A percentile compares a stretch with the other conserved stretches of the same genome.
Evolutionary conservation across 1,140 invertebrate genomes (phyloP).

Genomic region (Meteorus sp.): DNA sequence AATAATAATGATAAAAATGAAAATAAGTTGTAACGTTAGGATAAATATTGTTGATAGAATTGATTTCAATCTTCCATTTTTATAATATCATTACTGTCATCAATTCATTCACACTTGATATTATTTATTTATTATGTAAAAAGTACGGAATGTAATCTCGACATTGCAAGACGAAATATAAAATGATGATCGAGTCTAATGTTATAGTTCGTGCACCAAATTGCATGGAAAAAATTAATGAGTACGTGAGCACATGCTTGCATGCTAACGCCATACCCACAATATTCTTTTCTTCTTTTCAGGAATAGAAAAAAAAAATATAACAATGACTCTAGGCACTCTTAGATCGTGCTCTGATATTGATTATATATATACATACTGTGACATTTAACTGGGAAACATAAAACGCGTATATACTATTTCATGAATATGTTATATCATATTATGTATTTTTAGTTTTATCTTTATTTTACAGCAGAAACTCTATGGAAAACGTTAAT

Average conservation of each 20-base stretch:
- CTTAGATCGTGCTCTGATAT: neutral
- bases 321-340: neutral
- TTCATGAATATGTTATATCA: too few relatives aligned
- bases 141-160: slow-evolving; percentile 4
- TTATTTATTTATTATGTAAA: neutral
- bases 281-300: slow-evolving; percentile 19
- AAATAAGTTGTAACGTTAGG: too few relatives aligned
- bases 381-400: too few relatives aligned
- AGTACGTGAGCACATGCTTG: slow-evolving; percentile 23
- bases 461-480: too few relatives aligned
- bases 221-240: slow-evolving; percentile 25
- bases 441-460: too few relatives aligned
- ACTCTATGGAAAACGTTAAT: too few relatives aligned
- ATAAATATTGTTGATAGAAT: too few relatives aligned
- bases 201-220: slow-evolving; percentile 28
- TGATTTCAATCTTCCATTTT: neutral
- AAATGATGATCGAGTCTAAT: slow-evolving; percentile 17
- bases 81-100: neutral
- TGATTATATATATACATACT: too few relatives aligned
- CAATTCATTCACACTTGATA: neutral
- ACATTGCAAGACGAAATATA: slow-evolving; percentile 4
- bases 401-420: too few relatives aligned
- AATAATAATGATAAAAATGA: too few relatives aligned
- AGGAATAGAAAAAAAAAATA: slow-evolving; percentile 2
- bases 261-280: slow-evolving; percentile 26